phyloP scores from a whole-genome alignment of 2,113 vertebrate species.

The Thryonomys swinderianus region DNA sequence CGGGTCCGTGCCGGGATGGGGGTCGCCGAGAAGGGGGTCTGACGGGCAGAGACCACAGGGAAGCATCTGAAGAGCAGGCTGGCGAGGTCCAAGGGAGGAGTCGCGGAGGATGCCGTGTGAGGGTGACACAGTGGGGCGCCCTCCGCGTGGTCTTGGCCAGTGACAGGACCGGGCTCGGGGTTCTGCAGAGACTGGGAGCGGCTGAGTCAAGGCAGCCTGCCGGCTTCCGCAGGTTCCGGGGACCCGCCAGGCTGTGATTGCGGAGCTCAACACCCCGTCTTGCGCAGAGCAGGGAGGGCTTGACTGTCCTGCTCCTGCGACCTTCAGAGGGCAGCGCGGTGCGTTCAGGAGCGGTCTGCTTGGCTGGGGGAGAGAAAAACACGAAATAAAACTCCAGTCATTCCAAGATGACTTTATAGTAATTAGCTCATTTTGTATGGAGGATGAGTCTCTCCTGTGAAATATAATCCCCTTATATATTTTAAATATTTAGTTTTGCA shows the following conservation, averaged over 20 bases:
- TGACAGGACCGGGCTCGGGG: accelerated
- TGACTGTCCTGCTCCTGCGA: accelerated
- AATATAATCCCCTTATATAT: neutral
- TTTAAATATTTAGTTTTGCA: neutral
- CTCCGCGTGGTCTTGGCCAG: neutral
- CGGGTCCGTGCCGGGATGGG: too few species aligned
- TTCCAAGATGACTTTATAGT: neutral
- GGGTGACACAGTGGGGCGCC: accelerated
- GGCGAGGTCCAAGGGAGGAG: neutral
- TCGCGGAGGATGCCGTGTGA: accelerated
- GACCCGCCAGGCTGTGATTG: accelerated
- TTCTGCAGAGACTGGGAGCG: too few species aligned
- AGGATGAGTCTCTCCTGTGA: neutral
- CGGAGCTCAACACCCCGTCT: accelerated
- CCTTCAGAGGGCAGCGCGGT: neutral
- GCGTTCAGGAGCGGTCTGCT: neutral
- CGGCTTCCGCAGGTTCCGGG: neutral
- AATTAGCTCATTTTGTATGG: neutral
- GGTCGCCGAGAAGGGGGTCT: neutral
- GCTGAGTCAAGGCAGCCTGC: accelerated
- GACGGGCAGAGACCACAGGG: neutral
- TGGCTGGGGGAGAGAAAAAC: too few species aligned
- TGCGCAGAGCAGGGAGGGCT: neutral
- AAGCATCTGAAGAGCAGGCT: accelerated
- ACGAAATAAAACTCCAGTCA: too few species aligned